Percentiles rank a stretch among this genome's conserved stretches.
These are phyloP conservation scores for Petrocephalus sullivani DNA, from an alignment of 2,797 vertebrate genomes.

Conservation along the genomic window DNA sequence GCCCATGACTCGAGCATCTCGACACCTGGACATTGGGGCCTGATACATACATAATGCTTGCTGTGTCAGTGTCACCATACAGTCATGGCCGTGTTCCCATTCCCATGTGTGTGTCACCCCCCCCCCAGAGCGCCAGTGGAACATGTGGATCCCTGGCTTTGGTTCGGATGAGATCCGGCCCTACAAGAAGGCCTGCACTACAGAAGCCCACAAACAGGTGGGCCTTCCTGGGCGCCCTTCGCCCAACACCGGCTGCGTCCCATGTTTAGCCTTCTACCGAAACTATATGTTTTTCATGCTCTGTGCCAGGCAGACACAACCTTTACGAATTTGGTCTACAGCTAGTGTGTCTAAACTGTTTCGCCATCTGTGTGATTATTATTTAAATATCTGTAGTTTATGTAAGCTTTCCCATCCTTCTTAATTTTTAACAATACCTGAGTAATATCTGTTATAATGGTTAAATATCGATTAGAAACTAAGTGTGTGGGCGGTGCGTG, in stretches of 20 bases:
- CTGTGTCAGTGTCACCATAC: background rate
- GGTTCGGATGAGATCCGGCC: constrained; percentile 97
- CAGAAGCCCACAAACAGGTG: constrained; percentile 99
- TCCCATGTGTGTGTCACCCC: background rate
- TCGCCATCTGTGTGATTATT: background rate
- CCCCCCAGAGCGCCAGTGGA: constrained; percentile 90
- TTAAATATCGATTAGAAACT: background rate
- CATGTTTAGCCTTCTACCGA: background rate
- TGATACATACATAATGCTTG: background rate
- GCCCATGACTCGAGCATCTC: background rate
- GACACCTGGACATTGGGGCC: background rate
- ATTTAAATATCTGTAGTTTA: background rate
- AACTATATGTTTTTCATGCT: background rate
- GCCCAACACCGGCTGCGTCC: background rate
- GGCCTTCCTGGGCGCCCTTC: background rate
- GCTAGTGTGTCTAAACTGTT: background rate
- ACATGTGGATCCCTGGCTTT: constrained; percentile 99
- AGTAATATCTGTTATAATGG: background rate
- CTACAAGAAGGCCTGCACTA: constrained; percentile 98
- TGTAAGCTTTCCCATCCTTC: background rate
- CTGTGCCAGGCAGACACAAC: background rate
- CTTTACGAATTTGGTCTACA: background rate
- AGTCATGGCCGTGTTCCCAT: background rate
- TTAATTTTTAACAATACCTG: background rate
- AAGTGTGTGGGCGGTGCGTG: background rate